Evolutionary conservation across 2,888 invertebrate species (phyloP).

Genomic region (Chrysodeixis includens): DNA sequence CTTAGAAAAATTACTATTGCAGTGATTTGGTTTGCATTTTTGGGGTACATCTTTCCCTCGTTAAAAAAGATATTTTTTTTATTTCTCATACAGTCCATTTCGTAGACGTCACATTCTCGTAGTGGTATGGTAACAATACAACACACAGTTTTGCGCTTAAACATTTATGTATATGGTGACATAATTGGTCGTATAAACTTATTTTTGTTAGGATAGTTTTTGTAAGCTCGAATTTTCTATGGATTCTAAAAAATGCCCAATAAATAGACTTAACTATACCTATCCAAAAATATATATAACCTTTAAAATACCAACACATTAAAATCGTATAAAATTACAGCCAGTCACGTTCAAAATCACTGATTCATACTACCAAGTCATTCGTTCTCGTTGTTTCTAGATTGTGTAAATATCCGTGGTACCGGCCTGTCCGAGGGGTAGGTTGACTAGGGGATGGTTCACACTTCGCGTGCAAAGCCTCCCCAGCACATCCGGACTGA

Average conservation of each 20-base stretch:
- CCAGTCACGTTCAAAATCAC: neutral
- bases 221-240: no score
- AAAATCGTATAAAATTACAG: neutral
- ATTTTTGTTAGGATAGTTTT: no score
- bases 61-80: no score
- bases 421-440: constrained; percentile 41
- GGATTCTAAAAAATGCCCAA: no score
- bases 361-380: neutral
- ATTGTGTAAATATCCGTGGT: constrained; percentile 53
- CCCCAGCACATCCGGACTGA: constrained; percentile 40
- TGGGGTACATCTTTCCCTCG: neutral
- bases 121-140: no score
- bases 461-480: constrained; percentile 45
- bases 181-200: no score
- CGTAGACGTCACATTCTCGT: no score
- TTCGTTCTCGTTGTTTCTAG: constrained; percentile 30
- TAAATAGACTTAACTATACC: no score
- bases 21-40: neutral
- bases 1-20: neutral
- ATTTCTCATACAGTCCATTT: no score
- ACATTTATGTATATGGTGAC: no score
- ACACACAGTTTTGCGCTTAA: no score
- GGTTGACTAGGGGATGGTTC: constrained; percentile 34
- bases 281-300: no score
- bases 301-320: neutral